A percentile compares a stretch with the other conserved stretches of the same genome.
Conservation (phyloP, 2,797 vertebrate genomes). For the Coregonus suidteri region DNA sequence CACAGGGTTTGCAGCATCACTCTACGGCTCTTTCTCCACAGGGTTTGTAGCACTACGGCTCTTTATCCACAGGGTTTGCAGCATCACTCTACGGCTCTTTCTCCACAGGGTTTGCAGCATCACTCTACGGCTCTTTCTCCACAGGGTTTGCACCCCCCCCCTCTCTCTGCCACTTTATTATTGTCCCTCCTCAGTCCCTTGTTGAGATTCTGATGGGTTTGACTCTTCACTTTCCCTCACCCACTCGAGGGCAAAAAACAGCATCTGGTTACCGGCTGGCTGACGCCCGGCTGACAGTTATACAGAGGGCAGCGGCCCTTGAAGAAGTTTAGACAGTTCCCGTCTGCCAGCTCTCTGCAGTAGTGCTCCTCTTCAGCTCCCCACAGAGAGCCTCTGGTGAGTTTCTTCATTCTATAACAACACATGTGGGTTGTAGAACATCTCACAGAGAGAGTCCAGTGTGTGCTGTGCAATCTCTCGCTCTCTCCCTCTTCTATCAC, state of each 20-base stretch:
- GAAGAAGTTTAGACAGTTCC: not conserved
- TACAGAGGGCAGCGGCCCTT: not conserved
- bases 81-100: too few species aligned
- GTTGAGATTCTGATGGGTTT: not conserved
- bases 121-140: too few species aligned
- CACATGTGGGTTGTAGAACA: not conserved
- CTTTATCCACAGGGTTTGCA: too few species aligned
- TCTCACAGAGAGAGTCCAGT: not conserved
- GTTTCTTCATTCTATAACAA: not conserved
- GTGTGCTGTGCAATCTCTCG: not conserved
- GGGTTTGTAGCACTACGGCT: too few species aligned
- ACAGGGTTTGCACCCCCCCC: too few species aligned
- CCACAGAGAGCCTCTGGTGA: not conserved
- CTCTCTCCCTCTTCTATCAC: too few species aligned
- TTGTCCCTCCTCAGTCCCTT: not conserved
- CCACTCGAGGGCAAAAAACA: not conserved
- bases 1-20: too few species aligned
- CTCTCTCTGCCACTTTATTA: too few species aligned
- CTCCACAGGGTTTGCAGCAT: too few species aligned
- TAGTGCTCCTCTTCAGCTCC: not conserved
- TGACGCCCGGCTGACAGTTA: not conserved
- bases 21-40: too few species aligned
- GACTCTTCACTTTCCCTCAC: not conserved
- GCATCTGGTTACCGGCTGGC: not conserved
- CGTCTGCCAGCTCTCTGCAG: not conserved